Conservation (phyloP, 2,888 invertebrate species). For the Chalcis sispes region DNA sequence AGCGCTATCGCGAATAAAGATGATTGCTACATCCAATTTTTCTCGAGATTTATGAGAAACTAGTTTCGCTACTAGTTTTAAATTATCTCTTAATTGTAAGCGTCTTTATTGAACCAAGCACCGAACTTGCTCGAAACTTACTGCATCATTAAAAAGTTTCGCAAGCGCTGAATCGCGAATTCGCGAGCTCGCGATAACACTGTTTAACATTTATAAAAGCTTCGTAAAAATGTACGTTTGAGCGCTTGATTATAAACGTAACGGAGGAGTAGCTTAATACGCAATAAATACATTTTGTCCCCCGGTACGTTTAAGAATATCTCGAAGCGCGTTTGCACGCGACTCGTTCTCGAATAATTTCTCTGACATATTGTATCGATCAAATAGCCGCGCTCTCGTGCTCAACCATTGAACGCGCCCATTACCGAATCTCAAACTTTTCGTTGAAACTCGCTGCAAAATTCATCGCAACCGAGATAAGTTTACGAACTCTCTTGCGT, state of each 20-base stretch:
- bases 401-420: background rate
- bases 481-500: background rate
- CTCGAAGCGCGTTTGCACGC: too few species aligned
- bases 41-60: background rate
- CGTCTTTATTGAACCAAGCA: background rate
- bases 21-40: background rate
- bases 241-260: background rate
- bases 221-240: background rate
- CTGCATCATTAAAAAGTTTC: background rate
- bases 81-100: background rate
- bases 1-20: too few species aligned
- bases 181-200: background rate
- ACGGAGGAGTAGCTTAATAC: too few species aligned
- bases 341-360: too few species aligned
- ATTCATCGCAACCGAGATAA: background rate
- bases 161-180: background rate
- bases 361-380: too few species aligned
- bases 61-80: background rate
- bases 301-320: too few species aligned
- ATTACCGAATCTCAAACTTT: slow-evolving; percentile 10
- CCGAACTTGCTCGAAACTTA: background rate
- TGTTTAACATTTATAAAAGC: background rate
- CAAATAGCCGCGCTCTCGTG: too few species aligned
- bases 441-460: slow-evolving; percentile 21
- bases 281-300: too few species aligned